These are phyloP conservation scores for Papilio glaucus DNA, from an alignment of 1,140 invertebrate species.

Conservation along the genomic window DNA sequence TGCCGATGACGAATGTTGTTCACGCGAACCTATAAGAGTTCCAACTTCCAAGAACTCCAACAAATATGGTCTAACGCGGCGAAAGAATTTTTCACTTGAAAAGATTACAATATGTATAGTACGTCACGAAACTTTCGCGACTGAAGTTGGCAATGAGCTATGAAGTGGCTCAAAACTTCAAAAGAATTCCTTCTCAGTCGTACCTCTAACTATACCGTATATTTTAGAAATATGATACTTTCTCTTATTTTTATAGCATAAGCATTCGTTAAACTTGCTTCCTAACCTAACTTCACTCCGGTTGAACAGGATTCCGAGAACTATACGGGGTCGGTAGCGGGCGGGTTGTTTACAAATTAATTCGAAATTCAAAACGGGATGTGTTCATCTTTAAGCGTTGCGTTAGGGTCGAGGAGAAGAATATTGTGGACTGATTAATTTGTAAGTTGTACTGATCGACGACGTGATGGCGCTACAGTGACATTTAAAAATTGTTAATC, in stretches of 20 bases:
- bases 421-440: conserved; percentile 37
- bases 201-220: background rate
- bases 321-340: background rate
- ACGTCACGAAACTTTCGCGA: background rate
- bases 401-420: background rate
- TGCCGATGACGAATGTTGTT: no score
- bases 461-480: conserved; percentile 44
- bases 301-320: conserved; percentile 14
- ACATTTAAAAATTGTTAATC: conserved; percentile 67
- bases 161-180: background rate
- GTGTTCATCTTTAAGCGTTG: conserved; percentile 9
- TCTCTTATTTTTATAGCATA: background rate
- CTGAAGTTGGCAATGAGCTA: background rate
- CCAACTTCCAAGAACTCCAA: no score
- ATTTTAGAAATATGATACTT: background rate
- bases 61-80: no score
- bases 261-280: background rate
- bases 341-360: background rate
- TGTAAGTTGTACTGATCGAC: conserved; percentile 42
- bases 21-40: no score
- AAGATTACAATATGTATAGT: background rate
- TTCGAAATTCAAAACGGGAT: conserved; percentile 3
- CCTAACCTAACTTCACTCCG: conserved; percentile 4
- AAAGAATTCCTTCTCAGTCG: no score
- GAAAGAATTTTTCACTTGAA: no score